phyloP scores from a whole-genome alignment of 2,888 invertebrate species.

The Dasypolia templi region DNA sequence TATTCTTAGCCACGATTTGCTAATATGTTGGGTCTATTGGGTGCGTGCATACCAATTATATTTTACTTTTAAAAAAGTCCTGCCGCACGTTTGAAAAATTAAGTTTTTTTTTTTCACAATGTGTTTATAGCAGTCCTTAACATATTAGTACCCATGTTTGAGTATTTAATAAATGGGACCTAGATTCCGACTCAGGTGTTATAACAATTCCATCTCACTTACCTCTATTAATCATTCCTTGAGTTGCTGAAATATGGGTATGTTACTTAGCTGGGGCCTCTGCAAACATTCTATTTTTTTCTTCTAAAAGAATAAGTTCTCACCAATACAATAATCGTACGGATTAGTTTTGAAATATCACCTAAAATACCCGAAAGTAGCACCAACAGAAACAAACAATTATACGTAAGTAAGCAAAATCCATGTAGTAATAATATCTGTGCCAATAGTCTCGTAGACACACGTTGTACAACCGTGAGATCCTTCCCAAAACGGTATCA shows the following conservation, averaged over 20 bases:
- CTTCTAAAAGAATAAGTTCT: not conserved
- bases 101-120: not conserved
- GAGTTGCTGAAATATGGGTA: not conserved
- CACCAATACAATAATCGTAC: not conserved
- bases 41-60: too few relatives aligned
- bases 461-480: not conserved
- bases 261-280: not conserved
- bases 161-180: not conserved
- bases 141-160: too few relatives aligned
- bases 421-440: not conserved
- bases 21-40: not conserved
- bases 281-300: not conserved
- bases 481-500: slow-evolving; percentile 40
- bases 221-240: not conserved
- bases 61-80: too few relatives aligned
- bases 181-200: too few relatives aligned
- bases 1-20: not conserved
- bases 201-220: not conserved
- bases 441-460: slow-evolving; percentile 2
- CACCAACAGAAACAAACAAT: not conserved
- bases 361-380: too few relatives aligned
- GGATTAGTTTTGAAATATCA: not conserved
- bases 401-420: not conserved
- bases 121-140: not conserved
- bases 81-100: not conserved